Evolutionary conservation across 2,797 vertebrate species (phyloP), one percentile per base, ranked within the genome.

Genomic region (Columba guinea): DNA sequence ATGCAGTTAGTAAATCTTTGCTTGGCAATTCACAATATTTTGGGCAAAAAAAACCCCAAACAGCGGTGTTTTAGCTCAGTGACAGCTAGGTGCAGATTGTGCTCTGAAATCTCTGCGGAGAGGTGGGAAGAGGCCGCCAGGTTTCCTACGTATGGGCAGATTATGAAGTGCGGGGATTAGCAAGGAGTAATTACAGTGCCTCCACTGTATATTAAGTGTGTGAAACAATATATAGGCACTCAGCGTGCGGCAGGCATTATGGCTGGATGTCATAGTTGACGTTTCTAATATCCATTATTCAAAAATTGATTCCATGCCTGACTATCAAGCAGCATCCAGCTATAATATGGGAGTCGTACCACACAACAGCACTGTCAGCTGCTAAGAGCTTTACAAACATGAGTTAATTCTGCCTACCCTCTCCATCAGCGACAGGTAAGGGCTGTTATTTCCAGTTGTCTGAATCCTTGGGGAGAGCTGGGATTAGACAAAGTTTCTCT

Each of bases 301-400:
- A 97, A 96, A 96, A 96, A 96, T 94, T 96, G 95, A 97, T 97
- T 97, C 96, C 94, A 97, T 97, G 96, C 96, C 94, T 97, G 97
- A 97, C 96, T 95, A 93, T 97, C 97, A 97, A 93, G 87, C 93
- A 55, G 87, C 96, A 96, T 69, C 94, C 94, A 67, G 87, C 84
- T 55, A 69, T 91, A 93, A 89, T 75, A 16, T 83, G 83, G 95
- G 85, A 95, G 77, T 87, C 96, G 94, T 41, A 62, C 59, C 63
- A 73, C 92, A 95, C 87, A 96, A 92, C 93, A 90, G 94, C 87
- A 55, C 94, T 94, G 94, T 92, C 93, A 96, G 89, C 94, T 91
- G 59, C 96, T 75, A 92, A 95, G 94, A 96, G 96, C 94, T 97
- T 97, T 97, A 95, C 90, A 95, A 94, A 97, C 89, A 92, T 92